A percentile compares a stretch with the other conserved stretches of the same genome.
Evolutionary conservation across 2,888 invertebrate genomes (phyloP).

Genomic region (Stenurella melanura): DNA sequence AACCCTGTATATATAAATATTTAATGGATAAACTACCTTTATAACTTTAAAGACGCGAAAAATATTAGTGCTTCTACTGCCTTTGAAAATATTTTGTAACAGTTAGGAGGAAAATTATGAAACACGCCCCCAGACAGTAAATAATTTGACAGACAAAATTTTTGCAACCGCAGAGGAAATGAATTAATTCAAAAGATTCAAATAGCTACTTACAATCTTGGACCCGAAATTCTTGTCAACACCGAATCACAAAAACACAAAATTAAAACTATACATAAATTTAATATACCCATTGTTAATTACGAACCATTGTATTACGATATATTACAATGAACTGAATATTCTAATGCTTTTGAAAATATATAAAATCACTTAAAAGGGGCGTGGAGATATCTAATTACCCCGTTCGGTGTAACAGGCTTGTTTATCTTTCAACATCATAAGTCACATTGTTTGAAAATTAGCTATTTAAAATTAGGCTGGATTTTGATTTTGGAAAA

Average conservation of each 20-base stretch:
- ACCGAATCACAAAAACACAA: neutral
- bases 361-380: slow-evolving; percentile 33
- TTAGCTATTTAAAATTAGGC: no score
- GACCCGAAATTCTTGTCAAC: neutral
- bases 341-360: slow-evolving; percentile 3
- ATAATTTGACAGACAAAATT: neutral
- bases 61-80: no score
- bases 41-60: no score
- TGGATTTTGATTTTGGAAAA: no score
- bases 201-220: slow-evolving; percentile 9
- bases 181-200: neutral
- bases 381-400: slow-evolving; percentile 32
- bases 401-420: slow-evolving; percentile 6
- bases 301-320: slow-evolving; percentile 4
- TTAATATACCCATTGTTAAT: slow-evolving; percentile 22
- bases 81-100: no score
- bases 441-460: no score
- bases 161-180: neutral
- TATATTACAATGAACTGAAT: slow-evolving; percentile 12
- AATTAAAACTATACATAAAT: slow-evolving; percentile 4
- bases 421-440: neutral
- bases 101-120: no score
- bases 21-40: no score
- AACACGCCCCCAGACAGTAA: neutral
- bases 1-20: no score